phyloP scores from a whole-genome alignment of 2,888 invertebrate species.

The Capitulum mitella region DNA sequence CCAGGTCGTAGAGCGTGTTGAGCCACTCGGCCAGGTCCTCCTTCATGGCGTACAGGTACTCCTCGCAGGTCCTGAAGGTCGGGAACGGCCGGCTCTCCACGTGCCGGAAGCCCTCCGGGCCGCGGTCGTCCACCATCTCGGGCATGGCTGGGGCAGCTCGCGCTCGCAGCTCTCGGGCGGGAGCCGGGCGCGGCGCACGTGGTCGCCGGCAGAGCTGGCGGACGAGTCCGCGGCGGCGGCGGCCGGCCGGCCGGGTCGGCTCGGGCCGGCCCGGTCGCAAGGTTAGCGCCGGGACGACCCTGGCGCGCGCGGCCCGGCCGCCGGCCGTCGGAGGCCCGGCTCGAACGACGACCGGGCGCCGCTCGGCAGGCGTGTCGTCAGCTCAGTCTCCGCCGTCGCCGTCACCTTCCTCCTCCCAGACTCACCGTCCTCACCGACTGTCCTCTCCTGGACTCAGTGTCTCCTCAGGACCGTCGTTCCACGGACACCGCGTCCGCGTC shows the following conservation, averaged over 20 bases:
- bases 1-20: constrained; percentile 75
- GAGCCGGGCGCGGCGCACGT: neutral
- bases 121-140: neutral
- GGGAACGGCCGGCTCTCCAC: constrained; percentile 80
- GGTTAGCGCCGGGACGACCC: neutral
- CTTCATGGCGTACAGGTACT: constrained; percentile 94
- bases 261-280: neutral
- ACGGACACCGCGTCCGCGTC: too few species aligned
- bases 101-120: constrained; percentile 48
- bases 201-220: neutral
- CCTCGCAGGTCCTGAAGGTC: constrained; percentile 91
- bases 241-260: neutral
- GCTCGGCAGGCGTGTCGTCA: too few species aligned
- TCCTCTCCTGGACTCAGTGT: too few species aligned
- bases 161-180: too few species aligned
- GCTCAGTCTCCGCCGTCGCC: too few species aligned
- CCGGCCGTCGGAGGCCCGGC: too few species aligned
- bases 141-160: neutral
- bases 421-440: too few species aligned
- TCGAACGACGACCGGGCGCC: too few species aligned
- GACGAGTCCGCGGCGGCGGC: neutral
- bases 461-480: too few species aligned
- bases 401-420: too few species aligned
- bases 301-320: neutral
- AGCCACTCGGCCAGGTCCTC: constrained; percentile 97